A percentile compares a stretch with the other conserved stretches of the same genome.
phyloP scores from a whole-genome alignment of 2,113 vertebrate species.

The Paracyprichromis sp. region DNA sequence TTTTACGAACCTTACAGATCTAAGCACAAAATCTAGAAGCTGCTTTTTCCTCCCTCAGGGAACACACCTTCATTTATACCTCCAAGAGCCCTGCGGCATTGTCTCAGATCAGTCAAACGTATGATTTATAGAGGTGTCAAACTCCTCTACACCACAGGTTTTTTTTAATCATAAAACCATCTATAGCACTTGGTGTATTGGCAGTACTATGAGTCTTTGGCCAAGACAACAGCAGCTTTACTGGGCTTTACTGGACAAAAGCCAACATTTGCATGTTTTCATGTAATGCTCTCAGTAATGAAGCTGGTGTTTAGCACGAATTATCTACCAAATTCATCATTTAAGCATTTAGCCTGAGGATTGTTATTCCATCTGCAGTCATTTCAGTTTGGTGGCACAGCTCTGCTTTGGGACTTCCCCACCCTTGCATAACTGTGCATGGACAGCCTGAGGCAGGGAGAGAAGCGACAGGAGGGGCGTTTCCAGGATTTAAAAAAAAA shows the following conservation, averaged over 20 bases:
- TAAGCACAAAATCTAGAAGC: not conserved
- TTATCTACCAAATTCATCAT: not conserved
- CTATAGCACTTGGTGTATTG: not conserved
- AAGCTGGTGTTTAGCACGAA: not conserved
- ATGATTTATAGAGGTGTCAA: not conserved
- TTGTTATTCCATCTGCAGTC: not conserved
- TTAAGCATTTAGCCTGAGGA: not conserved
- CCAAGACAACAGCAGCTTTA: not conserved
- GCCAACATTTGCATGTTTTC: not conserved
- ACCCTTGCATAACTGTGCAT: not conserved
- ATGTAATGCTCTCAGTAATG: not conserved
- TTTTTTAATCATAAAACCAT: not conserved
- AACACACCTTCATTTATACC: not conserved
- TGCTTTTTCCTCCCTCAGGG: not conserved
- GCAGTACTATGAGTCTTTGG: not conserved
- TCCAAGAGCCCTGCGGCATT: not conserved
- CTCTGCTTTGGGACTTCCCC: not conserved
- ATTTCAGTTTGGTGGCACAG: not conserved
- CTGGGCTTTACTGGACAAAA: not conserved
- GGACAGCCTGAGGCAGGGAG: not conserved
- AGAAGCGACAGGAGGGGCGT: not conserved
- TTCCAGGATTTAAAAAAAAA: rapidly evolving
- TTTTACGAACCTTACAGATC: not conserved
- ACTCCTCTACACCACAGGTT: not conserved
- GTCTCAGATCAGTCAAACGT: not conserved